Evolutionary conservation across 2,113 vertebrate species (phyloP).

Genomic region (Clarias gariepinus): DNA sequence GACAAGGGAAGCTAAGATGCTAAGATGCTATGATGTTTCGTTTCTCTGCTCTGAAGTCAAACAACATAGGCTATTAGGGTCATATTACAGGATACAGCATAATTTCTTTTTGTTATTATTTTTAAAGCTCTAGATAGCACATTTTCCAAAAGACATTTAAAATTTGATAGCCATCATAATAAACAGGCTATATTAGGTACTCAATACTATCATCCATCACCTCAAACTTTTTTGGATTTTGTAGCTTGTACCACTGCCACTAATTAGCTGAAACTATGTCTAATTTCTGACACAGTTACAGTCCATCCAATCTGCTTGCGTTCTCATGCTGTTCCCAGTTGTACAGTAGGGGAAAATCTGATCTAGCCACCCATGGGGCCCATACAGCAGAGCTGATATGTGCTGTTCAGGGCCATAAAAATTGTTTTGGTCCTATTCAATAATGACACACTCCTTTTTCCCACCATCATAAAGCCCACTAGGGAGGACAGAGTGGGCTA

Average conservation of each 20-base stretch:
- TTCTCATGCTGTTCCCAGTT: slow-evolving; percentile 78
- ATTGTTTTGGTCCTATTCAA: slow-evolving; percentile 73
- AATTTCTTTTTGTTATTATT: neutral
- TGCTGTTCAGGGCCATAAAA: slow-evolving; percentile 70
- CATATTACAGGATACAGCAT: neutral
- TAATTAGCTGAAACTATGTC: neutral
- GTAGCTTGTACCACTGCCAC: neutral
- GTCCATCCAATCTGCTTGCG: slow-evolving; percentile 66
- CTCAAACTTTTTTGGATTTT: neutral
- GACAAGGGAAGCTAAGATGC: neutral
- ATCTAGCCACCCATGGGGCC: slow-evolving; percentile 75
- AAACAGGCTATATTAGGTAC: neutral
- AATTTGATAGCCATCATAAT: neutral
- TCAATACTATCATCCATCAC: neutral
- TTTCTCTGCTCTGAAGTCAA: neutral
- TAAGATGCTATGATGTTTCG: neutral
- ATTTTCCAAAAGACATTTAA: neutral
- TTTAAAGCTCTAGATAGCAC: neutral
- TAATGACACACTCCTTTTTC: slow-evolving; percentile 73
- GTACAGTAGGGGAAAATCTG: slow-evolving; percentile 72
- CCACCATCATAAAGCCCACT: slow-evolving; percentile 62
- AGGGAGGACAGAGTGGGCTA: slow-evolving; percentile 1
- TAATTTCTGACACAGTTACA: neutral
- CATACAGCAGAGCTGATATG: slow-evolving; percentile 74
- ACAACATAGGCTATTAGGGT: neutral